Evolutionary conservation across 2,797 vertebrate genomes (phyloP).

Genomic region (Sebastiscus albofasciatus): DNA sequence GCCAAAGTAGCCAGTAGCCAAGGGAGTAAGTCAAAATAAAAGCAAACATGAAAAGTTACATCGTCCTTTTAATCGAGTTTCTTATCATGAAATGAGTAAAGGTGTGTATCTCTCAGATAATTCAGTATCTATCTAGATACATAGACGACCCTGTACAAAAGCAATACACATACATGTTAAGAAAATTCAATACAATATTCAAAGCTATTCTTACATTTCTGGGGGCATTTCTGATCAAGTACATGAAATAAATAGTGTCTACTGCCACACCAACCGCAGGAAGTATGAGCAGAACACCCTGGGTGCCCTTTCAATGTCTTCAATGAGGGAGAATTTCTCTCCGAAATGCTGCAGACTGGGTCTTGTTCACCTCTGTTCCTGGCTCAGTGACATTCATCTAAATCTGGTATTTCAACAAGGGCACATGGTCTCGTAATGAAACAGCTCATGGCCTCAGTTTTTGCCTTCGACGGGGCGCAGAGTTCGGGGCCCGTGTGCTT

Average conservation of each 20-base stretch:
- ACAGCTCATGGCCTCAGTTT: background rate
- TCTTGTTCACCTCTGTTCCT: background rate
- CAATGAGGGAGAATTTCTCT: constrained; percentile 1
- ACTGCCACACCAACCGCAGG: background rate
- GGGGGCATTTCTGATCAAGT: too few species aligned
- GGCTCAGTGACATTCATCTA: constrained; percentile 10
- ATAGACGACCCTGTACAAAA: background rate
- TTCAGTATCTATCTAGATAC: background rate
- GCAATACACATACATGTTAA: background rate
- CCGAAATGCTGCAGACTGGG: background rate
- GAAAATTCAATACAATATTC: background rate
- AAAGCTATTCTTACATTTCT: background rate
- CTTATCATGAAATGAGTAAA: background rate
- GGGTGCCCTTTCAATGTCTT: background rate
- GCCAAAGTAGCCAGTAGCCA: background rate
- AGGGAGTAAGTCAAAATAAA: background rate
- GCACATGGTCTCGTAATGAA: constrained; percentile 1
- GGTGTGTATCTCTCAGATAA: background rate
- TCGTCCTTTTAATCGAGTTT: background rate
- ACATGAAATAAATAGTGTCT: background rate
- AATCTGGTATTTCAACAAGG: background rate
- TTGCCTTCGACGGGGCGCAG: background rate
- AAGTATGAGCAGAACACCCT: background rate
- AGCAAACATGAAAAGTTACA: background rate
- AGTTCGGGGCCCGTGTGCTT: background rate